These are phyloP conservation scores for Sebastes cheni DNA, from an alignment of 2,797 vertebrate genomes.

Conservation along the genomic window DNA sequence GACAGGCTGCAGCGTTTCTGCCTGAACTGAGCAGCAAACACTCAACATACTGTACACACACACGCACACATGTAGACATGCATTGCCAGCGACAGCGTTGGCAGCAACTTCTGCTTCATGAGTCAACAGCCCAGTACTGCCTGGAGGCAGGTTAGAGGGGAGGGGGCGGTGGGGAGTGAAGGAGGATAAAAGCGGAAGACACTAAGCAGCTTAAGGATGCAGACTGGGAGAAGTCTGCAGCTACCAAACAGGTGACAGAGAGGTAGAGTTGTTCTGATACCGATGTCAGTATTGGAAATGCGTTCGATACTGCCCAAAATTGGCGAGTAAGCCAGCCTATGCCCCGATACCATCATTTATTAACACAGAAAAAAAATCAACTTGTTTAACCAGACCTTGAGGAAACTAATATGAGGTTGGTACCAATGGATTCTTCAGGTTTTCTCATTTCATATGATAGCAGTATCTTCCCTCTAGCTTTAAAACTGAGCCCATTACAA, in stretches of 20 bases:
- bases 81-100: constrained; percentile 43
- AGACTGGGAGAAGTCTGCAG: neutral
- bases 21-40: constrained; percentile 37
- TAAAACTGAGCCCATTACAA: too few species aligned
- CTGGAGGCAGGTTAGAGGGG: constrained; percentile 2
- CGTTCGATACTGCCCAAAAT: too few species aligned
- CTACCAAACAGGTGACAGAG: neutral
- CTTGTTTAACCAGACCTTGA: too few species aligned
- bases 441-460: too few species aligned
- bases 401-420: too few species aligned
- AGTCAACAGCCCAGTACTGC: constrained; percentile 41
- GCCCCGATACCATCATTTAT: too few species aligned
- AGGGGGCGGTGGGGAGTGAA: neutral
- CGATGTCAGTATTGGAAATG: too few species aligned
- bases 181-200: neutral
- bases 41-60: constrained; percentile 13
- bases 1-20: constrained; percentile 51
- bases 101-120: constrained; percentile 44
- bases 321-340: too few species aligned
- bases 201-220: neutral
- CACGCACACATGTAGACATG: constrained; percentile 33
- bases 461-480: too few species aligned
- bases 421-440: too few species aligned
- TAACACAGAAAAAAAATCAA: too few species aligned
- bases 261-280: too few species aligned